Base-by-base conservation (phyloP, 35 echinoderm and acorn worm genomes). In the Strongylocentrotus purpuratus region DNA sequence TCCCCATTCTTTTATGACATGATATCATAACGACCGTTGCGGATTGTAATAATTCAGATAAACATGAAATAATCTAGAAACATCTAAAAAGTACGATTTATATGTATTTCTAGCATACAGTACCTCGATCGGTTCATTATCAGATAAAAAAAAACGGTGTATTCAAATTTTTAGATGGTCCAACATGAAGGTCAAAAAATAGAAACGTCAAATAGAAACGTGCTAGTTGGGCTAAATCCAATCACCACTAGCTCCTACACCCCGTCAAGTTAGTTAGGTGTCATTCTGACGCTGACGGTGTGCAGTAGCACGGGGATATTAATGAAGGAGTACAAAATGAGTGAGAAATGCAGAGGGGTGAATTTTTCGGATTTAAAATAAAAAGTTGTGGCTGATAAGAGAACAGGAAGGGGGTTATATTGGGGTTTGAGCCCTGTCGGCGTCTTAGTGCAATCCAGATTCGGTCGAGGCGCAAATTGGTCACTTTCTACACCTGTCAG, bases 371-470 rank as follows among this genome's bases (percentile, higher is more conserved):
- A 7, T 78, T 78, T 7, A 78, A 78, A 78, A 78, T 25, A 78
- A 28, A 78, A 78, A 78, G 7, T 7, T 78, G 25, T 78, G 65
- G 65, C 31, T 89, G 33, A 89, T 89, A 46, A 41, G 87, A 17
- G 32, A 46, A 89, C 87, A 45, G 87, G 87, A 89, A 89, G 25
- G 33, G 45, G 87, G 87, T 46, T 89, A 89, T 89, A 46, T 89
- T 33, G 2, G 31, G 32, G 32, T 46, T 31, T 28, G 15, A 89
- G 87, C 87, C 33, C 87, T 46, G 87, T 46, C 87, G 87, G 87
- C 87, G 28, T 46, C 33, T 33, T 46, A 46, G 32, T 89, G 87
- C 32, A 11, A 45, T 7, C 87, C 87, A 4, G 87, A 45, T 46
- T 89, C 65, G 33, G 87, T 31, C 87, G 87, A 46, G 33, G 87